Conservation (phyloP, 1,140 invertebrate genomes). For the Drosophila mojavensis region DNA sequence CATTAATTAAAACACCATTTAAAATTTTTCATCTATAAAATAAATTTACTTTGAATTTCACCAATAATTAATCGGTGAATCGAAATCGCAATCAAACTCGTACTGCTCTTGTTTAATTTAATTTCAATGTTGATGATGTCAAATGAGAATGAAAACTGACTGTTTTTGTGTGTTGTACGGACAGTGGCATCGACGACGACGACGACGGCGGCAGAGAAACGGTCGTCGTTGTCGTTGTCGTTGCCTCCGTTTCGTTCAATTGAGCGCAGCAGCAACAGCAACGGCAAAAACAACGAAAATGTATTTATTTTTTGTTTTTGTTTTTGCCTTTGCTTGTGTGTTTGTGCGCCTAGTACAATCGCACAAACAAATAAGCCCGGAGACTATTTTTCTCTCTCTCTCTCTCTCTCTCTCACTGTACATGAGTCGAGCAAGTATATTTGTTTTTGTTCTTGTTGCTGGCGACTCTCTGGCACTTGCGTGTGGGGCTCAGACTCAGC, state of each 20-base stretch:
- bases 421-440: conserved; percentile 5
- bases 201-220: conserved; percentile 42
- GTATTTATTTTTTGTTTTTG: conserved; percentile 62
- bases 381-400: not conserved
- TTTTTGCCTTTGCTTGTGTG: conserved; percentile 44
- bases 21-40: conserved; percentile 37
- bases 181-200: conserved; percentile 45
- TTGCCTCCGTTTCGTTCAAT: conserved; percentile 64
- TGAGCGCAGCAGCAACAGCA: conserved; percentile 72
- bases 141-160: conserved; percentile 82
- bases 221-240: conserved; percentile 40
- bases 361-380: conserved; percentile 33
- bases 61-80: conserved; percentile 42
- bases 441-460: conserved; percentile 26
- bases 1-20: conserved; percentile 61
- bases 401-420: conserved; percentile 11
- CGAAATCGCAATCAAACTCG: conserved; percentile 38
- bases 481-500: conserved; percentile 52
- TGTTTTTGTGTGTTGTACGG: conserved; percentile 72
- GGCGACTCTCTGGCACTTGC: conserved; percentile 48
- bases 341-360: conserved; percentile 38
- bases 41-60: conserved; percentile 60
- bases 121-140: conserved; percentile 82
- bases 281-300: conserved; percentile 48
- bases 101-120: conserved; percentile 76